Base-by-base conservation (phyloP, 2,797 vertebrate species). In the Agapornis canus region DNA sequence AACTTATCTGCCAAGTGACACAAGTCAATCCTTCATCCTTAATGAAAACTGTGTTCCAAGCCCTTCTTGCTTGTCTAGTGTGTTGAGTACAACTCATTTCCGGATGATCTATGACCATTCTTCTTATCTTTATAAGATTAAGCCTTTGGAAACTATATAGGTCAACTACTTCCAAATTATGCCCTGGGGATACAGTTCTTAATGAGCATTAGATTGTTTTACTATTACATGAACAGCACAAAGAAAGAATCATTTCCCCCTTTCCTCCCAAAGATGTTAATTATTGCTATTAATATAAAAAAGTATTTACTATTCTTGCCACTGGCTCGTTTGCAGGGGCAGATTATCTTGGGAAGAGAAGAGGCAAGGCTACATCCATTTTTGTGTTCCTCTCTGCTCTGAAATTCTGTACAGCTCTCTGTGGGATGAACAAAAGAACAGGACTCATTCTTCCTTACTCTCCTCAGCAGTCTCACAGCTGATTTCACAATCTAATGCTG, bases 231-330 rank as follows among this genome's bases (percentile, higher is more conserved):
- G 47, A 91, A 73, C 25, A 65, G 42, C 71, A 78, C 61, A 86
- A 91, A 83, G 26, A 86, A 91, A 83, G 26, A 68, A 86, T 31
- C 48, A n/a, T 78, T 92, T 89, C 16, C 57, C n/a, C 8, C 39
- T 71, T 91, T 92, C 68, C 69, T 94, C 49, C 48, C 14, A 25
- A 65, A 73, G 32, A 85, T 82, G 59, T 75, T 90, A 93, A 80
- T 92, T 89, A 89, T 57, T 85, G 35, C 17, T 84, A 22, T 52
- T 89, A 72, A 69, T 70, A 43, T n/a, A 88, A 70, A 29, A 49
- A 75, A 73, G 20, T 57, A 40, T 90, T 92, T 94, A 73, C 72
- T 89, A 65, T 89, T 91, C 89, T 71, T 81, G 72, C 89, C 92
- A 95, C 29, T 54, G 79, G 56, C 43, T 94, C 51, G 19, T 88